These are phyloP conservation scores for Alfaro cultratus DNA, from an alignment of 2,797 vertebrate genomes.

Conservation along the genomic window DNA sequence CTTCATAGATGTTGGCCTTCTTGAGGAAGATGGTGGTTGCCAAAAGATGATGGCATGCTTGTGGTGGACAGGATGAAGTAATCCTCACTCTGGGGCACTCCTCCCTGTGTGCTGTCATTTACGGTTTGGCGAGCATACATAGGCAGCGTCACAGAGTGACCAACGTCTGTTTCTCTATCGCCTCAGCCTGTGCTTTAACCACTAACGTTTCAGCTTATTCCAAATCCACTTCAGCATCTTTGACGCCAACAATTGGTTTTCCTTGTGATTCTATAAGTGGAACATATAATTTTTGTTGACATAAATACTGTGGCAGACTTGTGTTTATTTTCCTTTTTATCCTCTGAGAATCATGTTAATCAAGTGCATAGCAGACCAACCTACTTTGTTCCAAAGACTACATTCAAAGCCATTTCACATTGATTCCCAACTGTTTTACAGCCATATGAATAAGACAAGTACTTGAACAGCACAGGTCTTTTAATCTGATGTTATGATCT, in stretches of 20 bases:
- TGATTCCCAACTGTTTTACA: slow-evolving; percentile 32
- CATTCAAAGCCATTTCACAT: slow-evolving; percentile 46
- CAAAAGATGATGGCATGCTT: slow-evolving; percentile 54
- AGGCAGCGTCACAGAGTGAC: slow-evolving; percentile 43
- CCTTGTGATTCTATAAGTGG: slow-evolving; percentile 47
- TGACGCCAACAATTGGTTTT: slow-evolving; percentile 56
- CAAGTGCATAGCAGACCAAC: slow-evolving; percentile 43
- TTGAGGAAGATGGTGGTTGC: slow-evolving; percentile 36
- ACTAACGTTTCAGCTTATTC: slow-evolving; percentile 36
- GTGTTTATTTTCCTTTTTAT: slow-evolving; percentile 38
- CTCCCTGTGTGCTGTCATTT: slow-evolving; percentile 56
- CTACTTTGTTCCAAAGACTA: slow-evolving; percentile 1
- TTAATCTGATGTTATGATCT: slow-evolving; percentile 62
- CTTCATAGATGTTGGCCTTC: slow-evolving; percentile 42
- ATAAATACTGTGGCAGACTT: slow-evolving; percentile 28
- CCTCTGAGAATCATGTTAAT: slow-evolving; percentile 10
- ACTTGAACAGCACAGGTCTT: slow-evolving; percentile 44
- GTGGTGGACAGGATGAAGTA: slow-evolving; percentile 54
- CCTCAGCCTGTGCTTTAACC: slow-evolving; percentile 40
- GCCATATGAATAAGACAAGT: slow-evolving; percentile 42
- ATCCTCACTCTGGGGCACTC: slow-evolving; percentile 44
- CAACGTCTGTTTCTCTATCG: slow-evolving; percentile 38
- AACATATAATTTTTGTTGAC: slow-evolving; percentile 28
- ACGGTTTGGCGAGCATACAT: slow-evolving; percentile 40
- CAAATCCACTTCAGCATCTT: slow-evolving; percentile 1